These are phyloP conservation scores for Eidolon helvum DNA, from an alignment of 2,113 vertebrate genomes.

Conservation along the genomic window DNA sequence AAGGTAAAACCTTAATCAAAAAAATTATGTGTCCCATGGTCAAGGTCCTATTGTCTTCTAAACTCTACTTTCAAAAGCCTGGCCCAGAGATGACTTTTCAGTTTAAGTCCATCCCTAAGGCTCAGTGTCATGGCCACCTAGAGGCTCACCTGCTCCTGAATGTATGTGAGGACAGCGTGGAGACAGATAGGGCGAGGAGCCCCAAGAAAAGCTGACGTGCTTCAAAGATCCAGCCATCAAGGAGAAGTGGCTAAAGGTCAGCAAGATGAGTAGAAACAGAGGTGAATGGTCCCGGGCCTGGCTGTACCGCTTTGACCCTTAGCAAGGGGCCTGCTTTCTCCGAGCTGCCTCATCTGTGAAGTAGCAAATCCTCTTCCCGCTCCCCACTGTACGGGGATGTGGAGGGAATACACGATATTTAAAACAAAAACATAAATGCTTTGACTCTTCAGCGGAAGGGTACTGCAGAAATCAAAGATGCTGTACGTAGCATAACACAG, in stretches of 20 bases:
- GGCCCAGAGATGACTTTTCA: not conserved
- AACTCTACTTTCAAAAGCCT: not conserved
- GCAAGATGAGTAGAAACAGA: fast-evolving
- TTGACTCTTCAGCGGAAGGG: not conserved
- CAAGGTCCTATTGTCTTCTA: not conserved
- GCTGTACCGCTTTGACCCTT: not conserved
- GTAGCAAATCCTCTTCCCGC: not conserved
- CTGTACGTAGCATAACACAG: not conserved
- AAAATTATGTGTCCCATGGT: not conserved
- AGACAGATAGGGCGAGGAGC: no score
- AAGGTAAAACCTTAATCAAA: not conserved
- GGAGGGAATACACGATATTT: not conserved
- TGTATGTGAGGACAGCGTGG: fast-evolving
- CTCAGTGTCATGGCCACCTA: fast-evolving
- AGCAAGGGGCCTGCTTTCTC: not conserved
- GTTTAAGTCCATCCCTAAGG: not conserved
- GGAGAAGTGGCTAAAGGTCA: not conserved
- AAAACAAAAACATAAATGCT: not conserved
- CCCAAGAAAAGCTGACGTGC: fast-evolving
- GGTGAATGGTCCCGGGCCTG: not conserved
- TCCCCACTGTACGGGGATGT: not conserved
- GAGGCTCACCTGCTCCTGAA: not conserved
- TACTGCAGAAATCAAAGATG: not conserved
- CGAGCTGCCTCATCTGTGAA: not conserved
- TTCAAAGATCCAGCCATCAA: not conserved